A percentile compares a stretch with the other conserved stretches of the same genome.
Conservation (phyloP, 2,888 invertebrate species). For the Eristalinus sepulchralis region DNA sequence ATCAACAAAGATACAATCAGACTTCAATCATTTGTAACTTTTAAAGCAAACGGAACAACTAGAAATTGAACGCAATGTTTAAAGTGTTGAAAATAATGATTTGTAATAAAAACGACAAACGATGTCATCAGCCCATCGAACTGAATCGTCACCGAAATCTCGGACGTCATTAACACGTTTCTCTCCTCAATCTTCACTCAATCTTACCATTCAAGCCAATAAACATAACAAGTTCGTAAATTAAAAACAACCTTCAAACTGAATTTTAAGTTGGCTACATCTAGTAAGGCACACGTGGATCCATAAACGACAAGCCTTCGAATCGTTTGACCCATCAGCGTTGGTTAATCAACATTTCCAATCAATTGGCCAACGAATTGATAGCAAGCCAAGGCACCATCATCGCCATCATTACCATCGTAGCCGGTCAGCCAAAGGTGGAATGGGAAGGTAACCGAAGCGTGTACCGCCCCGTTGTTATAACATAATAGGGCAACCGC, state of each 20-base stretch:
- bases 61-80: too few relatives aligned
- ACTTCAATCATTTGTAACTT: too few relatives aligned
- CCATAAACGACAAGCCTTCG: constrained; percentile 12
- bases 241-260: neutral
- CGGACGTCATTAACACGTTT: neutral
- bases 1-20: neutral
- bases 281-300: neutral
- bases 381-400: neutral
- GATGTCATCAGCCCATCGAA: too few relatives aligned
- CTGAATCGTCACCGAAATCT: neutral
- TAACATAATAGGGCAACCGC: too few relatives aligned
- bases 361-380: constrained; percentile 52
- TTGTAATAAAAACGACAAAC: too few relatives aligned
- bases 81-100: too few relatives aligned
- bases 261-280: neutral
- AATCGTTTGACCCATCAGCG: constrained; percentile 43
- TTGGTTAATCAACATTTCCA: constrained; percentile 48
- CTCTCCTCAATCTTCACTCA: neutral
- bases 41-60: too few relatives aligned
- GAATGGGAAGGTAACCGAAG: neutral
- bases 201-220: neutral
- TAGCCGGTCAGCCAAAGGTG: neutral
- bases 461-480: neutral
- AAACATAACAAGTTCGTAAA: neutral
- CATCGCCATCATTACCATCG: neutral